Evolutionary conservation across 2,888 invertebrate species (phyloP).

Genomic region (Ditula angustiorana): DNA sequence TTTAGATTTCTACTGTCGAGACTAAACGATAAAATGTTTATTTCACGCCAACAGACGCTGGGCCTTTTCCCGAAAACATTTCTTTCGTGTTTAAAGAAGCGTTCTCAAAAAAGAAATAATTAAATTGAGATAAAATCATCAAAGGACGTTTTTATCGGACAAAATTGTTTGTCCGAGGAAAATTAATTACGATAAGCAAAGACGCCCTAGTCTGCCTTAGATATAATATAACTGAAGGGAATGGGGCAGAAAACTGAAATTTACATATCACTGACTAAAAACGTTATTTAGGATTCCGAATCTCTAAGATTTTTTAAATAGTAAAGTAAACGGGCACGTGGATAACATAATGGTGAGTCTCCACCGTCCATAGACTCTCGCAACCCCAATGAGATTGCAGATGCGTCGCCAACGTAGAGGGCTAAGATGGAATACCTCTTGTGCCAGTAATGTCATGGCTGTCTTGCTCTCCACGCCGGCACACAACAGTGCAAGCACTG

Average conservation of each 20-base stretch:
- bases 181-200: slow-evolving; percentile 18
- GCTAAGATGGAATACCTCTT: too few species aligned
- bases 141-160: slow-evolving; percentile 43
- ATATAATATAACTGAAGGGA: neutral
- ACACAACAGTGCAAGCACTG: too few species aligned
- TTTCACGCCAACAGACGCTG: neutral
- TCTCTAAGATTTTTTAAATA: too few species aligned
- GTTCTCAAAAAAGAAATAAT: slow-evolving; percentile 38
- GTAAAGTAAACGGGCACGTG: too few species aligned
- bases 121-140: slow-evolving; percentile 44
- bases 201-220: neutral
- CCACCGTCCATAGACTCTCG: too few species aligned
- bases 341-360: too few species aligned
- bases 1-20: too few species aligned
- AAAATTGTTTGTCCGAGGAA: slow-evolving; percentile 24
- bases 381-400: too few species aligned
- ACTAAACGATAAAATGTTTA: neutral
- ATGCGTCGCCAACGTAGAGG: too few species aligned
- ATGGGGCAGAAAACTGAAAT: neutral
- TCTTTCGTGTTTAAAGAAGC: slow-evolving; percentile 9
- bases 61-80: neutral
- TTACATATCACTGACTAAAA: neutral
- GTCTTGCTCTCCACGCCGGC: too few species aligned
- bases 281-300: too few species aligned
- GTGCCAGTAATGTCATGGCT: too few species aligned